Conservation (phyloP, 2,797 vertebrate species). For the Leptodactylus fallax region DNA sequence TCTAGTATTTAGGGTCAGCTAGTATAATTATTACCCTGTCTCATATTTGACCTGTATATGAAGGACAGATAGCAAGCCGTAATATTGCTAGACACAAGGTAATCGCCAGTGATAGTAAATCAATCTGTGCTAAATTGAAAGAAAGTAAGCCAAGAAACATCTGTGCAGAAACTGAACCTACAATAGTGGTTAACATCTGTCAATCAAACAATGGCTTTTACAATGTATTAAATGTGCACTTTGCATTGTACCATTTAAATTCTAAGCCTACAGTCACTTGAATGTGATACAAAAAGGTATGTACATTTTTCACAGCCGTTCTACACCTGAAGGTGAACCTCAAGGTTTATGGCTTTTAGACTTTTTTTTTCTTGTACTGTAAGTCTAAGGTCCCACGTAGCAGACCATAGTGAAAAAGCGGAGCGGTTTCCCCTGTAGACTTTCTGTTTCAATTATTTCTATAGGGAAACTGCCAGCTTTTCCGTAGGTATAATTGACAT, state of each 20-base stretch:
- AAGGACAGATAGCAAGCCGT: constrained; percentile 15
- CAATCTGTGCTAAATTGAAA: constrained; percentile 51
- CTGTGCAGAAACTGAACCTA: background rate
- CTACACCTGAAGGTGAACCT: no score
- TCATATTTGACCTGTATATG: constrained; percentile 38
- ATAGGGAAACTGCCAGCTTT: no score
- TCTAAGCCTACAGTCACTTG: no score
- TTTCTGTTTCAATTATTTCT: no score
- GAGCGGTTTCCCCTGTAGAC: no score
- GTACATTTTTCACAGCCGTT: no score
- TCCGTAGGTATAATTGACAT: no score
- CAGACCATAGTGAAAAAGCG: no score
- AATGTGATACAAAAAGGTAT: no score
- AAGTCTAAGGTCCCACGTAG: no score
- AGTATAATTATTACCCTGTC: constrained; percentile 38
- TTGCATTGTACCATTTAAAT: background rate
- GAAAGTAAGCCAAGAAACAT: background rate
- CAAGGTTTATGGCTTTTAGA: no score
- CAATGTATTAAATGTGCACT: background rate
- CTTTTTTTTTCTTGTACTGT: no score
- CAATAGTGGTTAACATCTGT: background rate
- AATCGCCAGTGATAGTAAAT: constrained; percentile 50
- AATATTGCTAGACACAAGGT: constrained; percentile 27
- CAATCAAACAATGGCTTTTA: background rate
- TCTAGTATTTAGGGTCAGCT: constrained; percentile 27